These are phyloP conservation scores for Perizoma affinitatum DNA, from an alignment of 2,888 invertebrate genomes.

Conservation along the genomic window DNA sequence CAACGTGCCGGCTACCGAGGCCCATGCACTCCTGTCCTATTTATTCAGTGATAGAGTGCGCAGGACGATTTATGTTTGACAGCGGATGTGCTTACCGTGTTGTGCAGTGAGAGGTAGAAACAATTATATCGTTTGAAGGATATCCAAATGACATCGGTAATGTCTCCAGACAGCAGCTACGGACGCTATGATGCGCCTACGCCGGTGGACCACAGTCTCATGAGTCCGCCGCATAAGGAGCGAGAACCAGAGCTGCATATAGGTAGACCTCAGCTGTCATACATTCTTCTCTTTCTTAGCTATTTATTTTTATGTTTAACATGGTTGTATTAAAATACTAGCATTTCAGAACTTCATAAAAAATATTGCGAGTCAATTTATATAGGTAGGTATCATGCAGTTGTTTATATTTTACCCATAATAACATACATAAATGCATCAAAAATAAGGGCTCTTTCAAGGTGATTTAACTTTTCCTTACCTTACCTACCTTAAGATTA, in stretches of 20 bases:
- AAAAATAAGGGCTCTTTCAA: too few relatives aligned
- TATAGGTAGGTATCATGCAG: too few relatives aligned
- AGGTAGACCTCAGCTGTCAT: constrained; percentile 74
- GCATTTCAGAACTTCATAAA: background rate
- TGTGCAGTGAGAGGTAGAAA: constrained; percentile 73
- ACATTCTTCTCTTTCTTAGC: constrained; percentile 7
- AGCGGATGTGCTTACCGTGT: constrained; percentile 74
- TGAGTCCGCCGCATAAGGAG: constrained; percentile 72
- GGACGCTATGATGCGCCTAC: constrained; percentile 82
- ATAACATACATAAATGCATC: too few relatives aligned
- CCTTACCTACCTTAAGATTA: too few relatives aligned
- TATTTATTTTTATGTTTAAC: background rate
- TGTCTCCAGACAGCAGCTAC: constrained; percentile 88
- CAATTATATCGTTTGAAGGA: constrained; percentile 60
- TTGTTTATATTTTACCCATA: too few relatives aligned
- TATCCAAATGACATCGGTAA: constrained; percentile 79
- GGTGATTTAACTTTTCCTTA: too few relatives aligned
- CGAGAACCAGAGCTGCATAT: constrained; percentile 89
- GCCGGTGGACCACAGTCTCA: constrained; percentile 77
- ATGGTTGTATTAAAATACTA: too few relatives aligned
- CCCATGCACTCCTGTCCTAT: constrained; percentile 74
- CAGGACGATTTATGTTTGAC: constrained; percentile 56
- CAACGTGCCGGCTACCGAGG: constrained; percentile 64
- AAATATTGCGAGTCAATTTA: background rate
- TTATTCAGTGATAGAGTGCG: constrained; percentile 61